These are phyloP conservation scores for Drosophila ananassae DNA, from an alignment of 1,140 invertebrate genomes.

Conservation along the genomic window DNA sequence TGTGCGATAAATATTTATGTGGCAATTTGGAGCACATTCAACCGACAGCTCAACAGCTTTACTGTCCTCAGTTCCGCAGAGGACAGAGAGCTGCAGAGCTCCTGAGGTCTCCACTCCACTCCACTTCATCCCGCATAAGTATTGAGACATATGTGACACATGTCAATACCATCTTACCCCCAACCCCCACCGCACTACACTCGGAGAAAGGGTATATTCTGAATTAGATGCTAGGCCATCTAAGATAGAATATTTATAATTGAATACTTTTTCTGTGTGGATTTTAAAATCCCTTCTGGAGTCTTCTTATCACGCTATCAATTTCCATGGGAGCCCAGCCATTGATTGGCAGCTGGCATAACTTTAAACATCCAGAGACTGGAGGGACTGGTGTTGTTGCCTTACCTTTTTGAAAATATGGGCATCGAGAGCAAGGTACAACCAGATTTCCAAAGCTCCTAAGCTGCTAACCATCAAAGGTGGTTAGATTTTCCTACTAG, in stretches of 20 bases:
- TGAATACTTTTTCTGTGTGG: background rate
- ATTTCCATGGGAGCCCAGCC: slow-evolving; percentile 36
- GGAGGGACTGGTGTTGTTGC: slow-evolving; percentile 5
- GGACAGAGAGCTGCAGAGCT: too few relatives aligned
- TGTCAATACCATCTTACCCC: slow-evolving; percentile 45
- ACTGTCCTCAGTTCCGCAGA: background rate
- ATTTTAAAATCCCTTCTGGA: slow-evolving; percentile 4
- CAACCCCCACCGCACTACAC: slow-evolving; percentile 10
- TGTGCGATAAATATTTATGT: slow-evolving; percentile 67
- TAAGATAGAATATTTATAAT: background rate
- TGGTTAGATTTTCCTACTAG: too few relatives aligned
- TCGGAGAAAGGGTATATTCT: background rate
- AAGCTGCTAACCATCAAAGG: slow-evolving; percentile 63
- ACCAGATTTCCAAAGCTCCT: slow-evolving; percentile 51
- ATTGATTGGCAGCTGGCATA: slow-evolving; percentile 47
- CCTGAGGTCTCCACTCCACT: slow-evolving; percentile 1
- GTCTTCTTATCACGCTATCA: slow-evolving; percentile 59
- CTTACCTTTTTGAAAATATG: slow-evolving; percentile 44
- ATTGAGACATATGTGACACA: slow-evolving; percentile 54
- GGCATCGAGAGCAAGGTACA: slow-evolving; percentile 17
- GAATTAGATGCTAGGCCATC: background rate
- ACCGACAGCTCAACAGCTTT: slow-evolving; percentile 27
- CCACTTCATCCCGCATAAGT: slow-evolving; percentile 4
- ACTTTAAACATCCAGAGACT: slow-evolving; percentile 24
- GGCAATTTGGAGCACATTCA: slow-evolving; percentile 61